These are phyloP conservation scores for Seriola dumerili DNA, from an alignment of 2,113 vertebrate species.

Conservation along the genomic window DNA sequence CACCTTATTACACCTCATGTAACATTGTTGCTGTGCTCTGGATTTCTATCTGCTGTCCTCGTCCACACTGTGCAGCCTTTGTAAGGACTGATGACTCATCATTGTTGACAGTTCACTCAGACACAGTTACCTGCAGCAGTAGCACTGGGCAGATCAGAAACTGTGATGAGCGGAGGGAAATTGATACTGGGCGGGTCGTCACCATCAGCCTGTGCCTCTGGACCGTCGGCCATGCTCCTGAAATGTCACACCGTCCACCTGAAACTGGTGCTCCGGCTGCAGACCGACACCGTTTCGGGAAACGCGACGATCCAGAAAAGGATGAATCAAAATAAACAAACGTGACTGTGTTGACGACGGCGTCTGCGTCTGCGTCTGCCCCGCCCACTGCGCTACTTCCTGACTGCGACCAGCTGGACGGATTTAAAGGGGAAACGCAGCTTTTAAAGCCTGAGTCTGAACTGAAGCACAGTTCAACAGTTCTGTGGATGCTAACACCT, in stretches of 20 bases:
- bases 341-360: constrained; percentile 41
- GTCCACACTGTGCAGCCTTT: not conserved
- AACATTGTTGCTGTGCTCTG: not conserved
- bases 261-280: rapidly evolving
- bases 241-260: constrained; percentile 8
- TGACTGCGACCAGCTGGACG: constrained; percentile 32
- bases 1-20: constrained; percentile 5
- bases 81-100: constrained; percentile 7
- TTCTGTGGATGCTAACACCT: too few species aligned
- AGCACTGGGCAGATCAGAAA: constrained; percentile 71
- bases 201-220: constrained; percentile 68
- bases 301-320: not conserved
- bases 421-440: constrained; percentile 60
- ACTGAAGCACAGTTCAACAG: too few species aligned
- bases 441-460: too few species aligned
- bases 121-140: constrained; percentile 77
- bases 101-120: not conserved
- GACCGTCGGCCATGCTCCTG: constrained; percentile 78
- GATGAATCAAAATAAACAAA: constrained; percentile 50
- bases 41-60: not conserved
- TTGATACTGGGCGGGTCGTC: constrained; percentile 74
- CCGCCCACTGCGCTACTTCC: constrained; percentile 59
- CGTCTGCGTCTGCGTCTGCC: constrained; percentile 21
- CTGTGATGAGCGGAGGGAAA: constrained; percentile 80
- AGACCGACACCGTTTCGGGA: not conserved